phyloP scores from a whole-genome alignment of 2,113 vertebrate species.

The Syngnathoides biaculeatus region DNA sequence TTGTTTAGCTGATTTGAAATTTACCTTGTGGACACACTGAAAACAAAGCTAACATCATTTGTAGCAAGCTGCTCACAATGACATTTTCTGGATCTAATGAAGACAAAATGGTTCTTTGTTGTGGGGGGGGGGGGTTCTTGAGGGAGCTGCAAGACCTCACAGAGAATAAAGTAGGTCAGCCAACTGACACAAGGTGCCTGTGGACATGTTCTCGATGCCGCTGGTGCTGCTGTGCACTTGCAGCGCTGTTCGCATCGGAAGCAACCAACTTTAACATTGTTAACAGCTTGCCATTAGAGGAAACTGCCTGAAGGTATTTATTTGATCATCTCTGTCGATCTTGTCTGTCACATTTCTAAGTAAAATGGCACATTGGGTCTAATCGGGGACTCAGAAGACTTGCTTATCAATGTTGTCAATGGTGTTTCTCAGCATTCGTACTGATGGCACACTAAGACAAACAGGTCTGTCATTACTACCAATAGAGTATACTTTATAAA shows the following conservation, averaged over 20 bases:
- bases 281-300: conserved; percentile 60
- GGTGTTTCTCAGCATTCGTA: background rate
- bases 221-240: conserved; percentile 46
- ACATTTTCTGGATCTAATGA: conserved; percentile 69
- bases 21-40: conserved; percentile 43
- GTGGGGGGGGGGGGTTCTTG: conserved; percentile 55
- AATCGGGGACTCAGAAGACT: conserved; percentile 16
- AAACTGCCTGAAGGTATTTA: conserved; percentile 57
- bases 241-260: conserved; percentile 40
- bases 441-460: background rate
- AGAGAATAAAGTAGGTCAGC: conserved; percentile 72
- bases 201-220: conserved; percentile 56
- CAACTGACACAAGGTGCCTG: conserved; percentile 61
- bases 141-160: conserved; percentile 62
- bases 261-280: conserved; percentile 45
- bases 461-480: background rate
- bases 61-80: conserved; percentile 42
- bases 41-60: conserved; percentile 61
- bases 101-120: conserved; percentile 71
- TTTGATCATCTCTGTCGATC: conserved; percentile 61
- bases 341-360: conserved; percentile 53
- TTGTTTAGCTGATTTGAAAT: conserved; percentile 52
- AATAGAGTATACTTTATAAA: background rate
- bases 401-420: background rate
- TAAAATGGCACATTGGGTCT: conserved; percentile 9